These are phyloP conservation scores for Lophotis ruficrista DNA, from an alignment of 2,113 vertebrate genomes.

Conservation along the genomic window DNA sequence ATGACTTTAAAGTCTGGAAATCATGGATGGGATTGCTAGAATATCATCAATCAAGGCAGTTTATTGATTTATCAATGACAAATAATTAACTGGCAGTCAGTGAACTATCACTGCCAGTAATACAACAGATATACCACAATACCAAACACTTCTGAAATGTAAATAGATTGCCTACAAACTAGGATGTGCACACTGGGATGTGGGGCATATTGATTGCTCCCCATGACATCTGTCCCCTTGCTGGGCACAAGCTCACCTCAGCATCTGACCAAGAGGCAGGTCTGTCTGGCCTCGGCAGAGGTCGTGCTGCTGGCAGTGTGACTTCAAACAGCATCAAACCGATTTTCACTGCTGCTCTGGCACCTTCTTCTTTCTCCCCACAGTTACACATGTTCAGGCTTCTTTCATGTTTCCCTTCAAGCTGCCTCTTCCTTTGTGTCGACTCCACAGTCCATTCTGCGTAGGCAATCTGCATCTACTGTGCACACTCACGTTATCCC, in stretches of 20 bases:
- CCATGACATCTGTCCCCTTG: rapidly evolving
- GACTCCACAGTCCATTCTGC: background rate
- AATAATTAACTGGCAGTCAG: background rate
- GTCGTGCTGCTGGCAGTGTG: too few relatives aligned
- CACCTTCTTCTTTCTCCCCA: background rate
- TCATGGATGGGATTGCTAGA: background rate
- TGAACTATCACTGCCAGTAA: background rate
- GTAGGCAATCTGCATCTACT: background rate
- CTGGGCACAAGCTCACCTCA: rapidly evolving
- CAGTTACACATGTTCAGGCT: background rate
- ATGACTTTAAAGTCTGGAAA: background rate
- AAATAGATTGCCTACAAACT: background rate
- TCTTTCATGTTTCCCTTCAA: background rate
- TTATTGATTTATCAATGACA: background rate
- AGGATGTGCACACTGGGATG: background rate
- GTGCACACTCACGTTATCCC: background rate
- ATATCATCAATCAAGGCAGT: background rate
- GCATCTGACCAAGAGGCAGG: background rate
- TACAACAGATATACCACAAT: background rate
- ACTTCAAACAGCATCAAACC: background rate
- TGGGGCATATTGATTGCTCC: background rate
- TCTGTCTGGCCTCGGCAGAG: background rate
- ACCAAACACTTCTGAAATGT: background rate
- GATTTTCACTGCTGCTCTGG: background rate
- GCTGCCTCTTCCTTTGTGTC: background rate